Percentiles rank a stretch among this genome's conserved stretches.
Conservation (phyloP, 2,113 vertebrate species). For the Equus quagga region DNA sequence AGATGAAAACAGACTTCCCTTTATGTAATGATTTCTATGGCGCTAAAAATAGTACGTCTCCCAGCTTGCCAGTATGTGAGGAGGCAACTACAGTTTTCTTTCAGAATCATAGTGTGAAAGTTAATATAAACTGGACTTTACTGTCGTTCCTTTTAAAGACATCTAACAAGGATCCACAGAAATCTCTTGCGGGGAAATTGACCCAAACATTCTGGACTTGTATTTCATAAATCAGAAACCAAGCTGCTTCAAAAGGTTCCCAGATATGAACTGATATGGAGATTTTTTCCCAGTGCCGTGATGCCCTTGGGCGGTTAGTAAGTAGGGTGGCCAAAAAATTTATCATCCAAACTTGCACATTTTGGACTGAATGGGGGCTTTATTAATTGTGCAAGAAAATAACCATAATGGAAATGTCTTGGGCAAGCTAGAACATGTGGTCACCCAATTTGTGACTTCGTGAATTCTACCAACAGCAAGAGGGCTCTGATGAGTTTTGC, state of each 20-base stretch:
- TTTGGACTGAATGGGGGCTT: background rate
- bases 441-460: background rate
- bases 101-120: background rate
- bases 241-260: background rate
- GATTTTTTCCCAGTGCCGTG: background rate
- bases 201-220: background rate
- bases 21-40: conserved; percentile 33
- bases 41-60: conserved; percentile 46
- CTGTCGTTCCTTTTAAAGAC: conserved; percentile 5
- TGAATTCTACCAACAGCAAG: background rate
- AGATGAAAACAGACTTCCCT: conserved; percentile 57
- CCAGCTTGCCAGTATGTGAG: background rate
- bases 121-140: conserved; percentile 44
- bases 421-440: background rate
- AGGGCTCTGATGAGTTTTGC: background rate
- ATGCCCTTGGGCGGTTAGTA: background rate
- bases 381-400: conserved; percentile 2
- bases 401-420: background rate
- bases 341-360: background rate
- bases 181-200: background rate
- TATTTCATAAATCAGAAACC: conserved; percentile 43
- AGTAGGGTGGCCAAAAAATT: background rate
- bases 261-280: background rate
- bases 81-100: background rate
- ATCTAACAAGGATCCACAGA: background rate